Conservation (phyloP, 2,113 vertebrate species). For the Mesitornis unicolor region DNA sequence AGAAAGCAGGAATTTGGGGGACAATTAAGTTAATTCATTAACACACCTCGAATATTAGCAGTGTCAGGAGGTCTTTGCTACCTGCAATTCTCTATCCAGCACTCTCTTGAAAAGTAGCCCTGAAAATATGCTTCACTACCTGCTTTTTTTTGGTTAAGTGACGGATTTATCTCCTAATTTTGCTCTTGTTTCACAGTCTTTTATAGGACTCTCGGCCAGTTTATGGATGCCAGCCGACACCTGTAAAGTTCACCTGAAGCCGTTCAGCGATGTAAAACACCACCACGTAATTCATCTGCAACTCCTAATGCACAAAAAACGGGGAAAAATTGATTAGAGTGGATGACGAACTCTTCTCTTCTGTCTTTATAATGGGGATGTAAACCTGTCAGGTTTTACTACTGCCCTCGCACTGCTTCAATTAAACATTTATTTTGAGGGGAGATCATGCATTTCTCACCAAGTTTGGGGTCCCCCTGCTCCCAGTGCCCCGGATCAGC, state of each 20-base stretch:
- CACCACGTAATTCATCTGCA: not conserved
- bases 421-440: not conserved
- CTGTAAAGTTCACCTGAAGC: constrained; percentile 42
- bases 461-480: not conserved
- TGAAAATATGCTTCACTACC: not conserved
- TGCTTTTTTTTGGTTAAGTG: not conserved
- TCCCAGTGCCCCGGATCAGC: accelerated
- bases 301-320: not conserved
- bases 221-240: constrained; percentile 27
- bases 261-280: not conserved
- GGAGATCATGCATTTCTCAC: not conserved
- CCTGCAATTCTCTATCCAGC: not conserved
- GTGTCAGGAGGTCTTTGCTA: not conserved
- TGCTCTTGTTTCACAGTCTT: constrained; percentile 1
- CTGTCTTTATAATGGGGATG: not conserved
- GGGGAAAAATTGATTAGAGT: not conserved
- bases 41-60: not conserved
- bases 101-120: not conserved
- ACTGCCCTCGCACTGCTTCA: not conserved
- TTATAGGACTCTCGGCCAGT: constrained; percentile 14
- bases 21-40: not conserved
- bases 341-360: not conserved
- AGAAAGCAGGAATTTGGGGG: not conserved
- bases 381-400: constrained; percentile 25
- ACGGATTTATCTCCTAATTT: constrained; percentile 4